Base-by-base conservation (phyloP, 1,140 invertebrate species). In the Sesamia nonagrioides region DNA sequence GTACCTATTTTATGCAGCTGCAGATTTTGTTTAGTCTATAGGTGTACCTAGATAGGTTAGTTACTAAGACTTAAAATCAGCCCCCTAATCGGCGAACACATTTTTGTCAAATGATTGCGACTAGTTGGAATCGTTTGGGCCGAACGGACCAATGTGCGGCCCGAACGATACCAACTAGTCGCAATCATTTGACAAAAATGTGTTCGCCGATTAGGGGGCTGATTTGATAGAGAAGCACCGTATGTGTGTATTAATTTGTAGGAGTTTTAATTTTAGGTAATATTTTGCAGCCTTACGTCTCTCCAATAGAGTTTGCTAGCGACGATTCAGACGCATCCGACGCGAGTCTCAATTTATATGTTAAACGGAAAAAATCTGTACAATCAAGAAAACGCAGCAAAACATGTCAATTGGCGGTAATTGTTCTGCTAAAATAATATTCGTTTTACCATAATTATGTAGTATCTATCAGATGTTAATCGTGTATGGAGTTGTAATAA, bases 201-300 rank as follows among this genome's bases (percentile, higher is more conserved):
- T n/a, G n/a, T n/a, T n/a, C n/a, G n/a, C n/a, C n/a, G 8, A 17
- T 33, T 33, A 15, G 8, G 5, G 13, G 15, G 17, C 17, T 15
- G 18, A 54, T 17, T 37, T 54, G 6, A 52, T 37, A 68, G 13
- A 21, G 18, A n/a, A 7, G 52, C 52, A 54, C 17, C 13, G 9
- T 33, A 6, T 21, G n/a, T 40, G 54, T 54, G 40, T 35, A 73
- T 54, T 56, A 73, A 56, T 58, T 50, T 18, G 74, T 68, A 72
- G 61, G 75, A 83, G 82, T 88, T 87, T 84, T 84, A 92, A 92
- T 93, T 94, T 87, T 92, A 94, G 92, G 89, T 93, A 40, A 91
- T 93, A 88, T 91, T 92, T 94, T 94, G 89, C 93, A 94, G 93
- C 90, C 91, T 73, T 93, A 92, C 88, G 88, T 92, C 79, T 93